These are phyloP conservation scores for Euborellia annulipes DNA, from an alignment of 1,140 invertebrate species.

Conservation along the genomic window DNA sequence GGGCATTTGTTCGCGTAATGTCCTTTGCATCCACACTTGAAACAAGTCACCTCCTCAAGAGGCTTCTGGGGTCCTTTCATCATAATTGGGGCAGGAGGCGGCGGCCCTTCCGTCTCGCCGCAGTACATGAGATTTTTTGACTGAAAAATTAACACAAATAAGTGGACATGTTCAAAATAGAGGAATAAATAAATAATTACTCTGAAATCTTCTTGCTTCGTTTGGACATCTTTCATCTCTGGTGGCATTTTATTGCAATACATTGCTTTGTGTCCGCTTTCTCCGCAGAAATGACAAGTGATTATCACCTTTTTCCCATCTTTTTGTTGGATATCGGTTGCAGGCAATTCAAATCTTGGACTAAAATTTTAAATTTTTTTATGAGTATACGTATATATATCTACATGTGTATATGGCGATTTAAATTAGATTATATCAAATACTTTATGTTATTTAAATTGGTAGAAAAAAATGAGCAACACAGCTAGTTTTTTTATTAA, in stretches of 20 bases:
- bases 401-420: too few species aligned
- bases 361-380: slow-evolving; percentile 34
- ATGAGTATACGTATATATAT: too few species aligned
- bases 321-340: slow-evolving; percentile 55
- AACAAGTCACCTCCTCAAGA: slow-evolving; percentile 88
- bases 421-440: too few species aligned
- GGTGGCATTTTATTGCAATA: slow-evolving; percentile 73
- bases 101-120: background rate
- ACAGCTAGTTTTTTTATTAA: too few species aligned
- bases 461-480: too few species aligned
- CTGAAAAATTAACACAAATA: background rate
- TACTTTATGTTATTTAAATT: too few species aligned
- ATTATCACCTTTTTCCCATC: slow-evolving; percentile 68
- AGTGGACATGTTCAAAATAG: too few species aligned
- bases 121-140: slow-evolving; percentile 10
- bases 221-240: slow-evolving; percentile 40
- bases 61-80: slow-evolving; percentile 45
- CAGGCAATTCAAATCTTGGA: slow-evolving; percentile 86
- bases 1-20: slow-evolving; percentile 99
- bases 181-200: background rate
- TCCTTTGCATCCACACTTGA: slow-evolving; percentile 95
- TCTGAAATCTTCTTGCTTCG: slow-evolving; percentile 15
- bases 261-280: slow-evolving; percentile 87
- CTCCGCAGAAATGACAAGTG: slow-evolving; percentile 90
- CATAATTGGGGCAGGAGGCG: background rate